Evolutionary conservation across 2,888 invertebrate species (phyloP).

Genomic region (Argynnis bischoffii): DNA sequence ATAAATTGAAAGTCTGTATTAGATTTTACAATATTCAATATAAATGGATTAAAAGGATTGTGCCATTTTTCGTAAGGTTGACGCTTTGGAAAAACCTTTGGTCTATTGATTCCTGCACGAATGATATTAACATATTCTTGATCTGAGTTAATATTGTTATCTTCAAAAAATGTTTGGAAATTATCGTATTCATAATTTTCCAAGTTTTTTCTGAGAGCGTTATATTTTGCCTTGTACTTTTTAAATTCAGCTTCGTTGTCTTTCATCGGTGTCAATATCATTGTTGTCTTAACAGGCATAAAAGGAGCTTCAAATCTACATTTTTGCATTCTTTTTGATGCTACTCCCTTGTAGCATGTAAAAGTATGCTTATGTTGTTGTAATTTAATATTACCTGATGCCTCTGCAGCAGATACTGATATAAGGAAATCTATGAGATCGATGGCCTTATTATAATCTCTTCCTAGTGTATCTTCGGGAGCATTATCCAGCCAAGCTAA

Average conservation of each 20-base stretch:
- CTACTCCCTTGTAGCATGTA: slow-evolving; percentile 47
- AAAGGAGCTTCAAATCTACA: slow-evolving; percentile 53
- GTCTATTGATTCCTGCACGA: slow-evolving; percentile 46
- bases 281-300: slow-evolving; percentile 45
- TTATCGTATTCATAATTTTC: neutral
- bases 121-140: slow-evolving; percentile 43
- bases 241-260: slow-evolving; percentile 27
- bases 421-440: slow-evolving; percentile 50
- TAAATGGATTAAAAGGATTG: slow-evolving; percentile 45
- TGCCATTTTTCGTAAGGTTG: slow-evolving; percentile 33
- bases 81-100: slow-evolving; percentile 39
- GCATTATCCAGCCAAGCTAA: slow-evolving; percentile 58
- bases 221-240: neutral
- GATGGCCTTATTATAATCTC: slow-evolving; percentile 37
- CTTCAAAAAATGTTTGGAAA: neutral
- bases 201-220: neutral
- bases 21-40: slow-evolving; percentile 42
- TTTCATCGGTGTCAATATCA: slow-evolving; percentile 47
- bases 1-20: slow-evolving; percentile 58
- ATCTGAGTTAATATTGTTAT: slow-evolving; percentile 42
- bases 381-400: slow-evolving; percentile 36
- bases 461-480: slow-evolving; percentile 49
- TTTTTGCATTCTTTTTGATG: slow-evolving; percentile 43
- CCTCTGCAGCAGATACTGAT: slow-evolving; percentile 45
- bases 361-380: slow-evolving; percentile 47